Conservation (phyloP, 2,797 vertebrate species). For the Lerista edwardsae region DNA sequence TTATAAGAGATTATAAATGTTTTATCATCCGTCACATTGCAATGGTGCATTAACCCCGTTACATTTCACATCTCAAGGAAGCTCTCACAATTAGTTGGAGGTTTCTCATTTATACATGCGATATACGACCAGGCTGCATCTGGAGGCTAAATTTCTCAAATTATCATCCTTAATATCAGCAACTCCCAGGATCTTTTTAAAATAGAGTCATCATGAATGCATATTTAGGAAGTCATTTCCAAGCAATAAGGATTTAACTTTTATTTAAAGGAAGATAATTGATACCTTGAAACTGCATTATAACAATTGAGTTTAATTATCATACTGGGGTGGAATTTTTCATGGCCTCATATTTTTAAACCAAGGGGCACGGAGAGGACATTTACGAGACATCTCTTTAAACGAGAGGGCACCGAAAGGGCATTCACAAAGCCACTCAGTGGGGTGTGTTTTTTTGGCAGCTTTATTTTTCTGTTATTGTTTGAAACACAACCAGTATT, state of each 20-base stretch:
- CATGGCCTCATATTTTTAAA: constrained; percentile 20
- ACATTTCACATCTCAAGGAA: constrained; percentile 36
- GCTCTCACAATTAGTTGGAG: constrained; percentile 19
- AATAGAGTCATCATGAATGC: background rate
- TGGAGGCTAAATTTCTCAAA: constrained; percentile 38
- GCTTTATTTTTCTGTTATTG: background rate
- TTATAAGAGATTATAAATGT: constrained; percentile 32
- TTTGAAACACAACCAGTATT: background rate
- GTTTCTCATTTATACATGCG: constrained; percentile 28
- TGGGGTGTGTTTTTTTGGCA: background rate
- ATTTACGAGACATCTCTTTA: background rate
- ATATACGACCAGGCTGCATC: constrained; percentile 1
- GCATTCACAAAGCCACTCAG: background rate
- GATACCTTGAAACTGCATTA: background rate
- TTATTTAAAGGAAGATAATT: constrained; percentile 6
- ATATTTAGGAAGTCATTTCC: constrained; percentile 18
- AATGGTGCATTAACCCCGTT: constrained; percentile 25
- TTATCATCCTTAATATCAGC: constrained; percentile 32
- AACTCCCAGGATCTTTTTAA: constrained; percentile 8
- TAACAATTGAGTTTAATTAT: constrained; percentile 16
- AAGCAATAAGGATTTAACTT: constrained; percentile 17
- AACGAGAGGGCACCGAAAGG: background rate
- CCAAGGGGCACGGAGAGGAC: background rate
- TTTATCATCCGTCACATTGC: constrained; percentile 27
- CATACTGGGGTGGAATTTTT: background rate